Base-by-base conservation (phyloP, 2,113 vertebrate genomes). In the Larimichthys crocea region DNA sequence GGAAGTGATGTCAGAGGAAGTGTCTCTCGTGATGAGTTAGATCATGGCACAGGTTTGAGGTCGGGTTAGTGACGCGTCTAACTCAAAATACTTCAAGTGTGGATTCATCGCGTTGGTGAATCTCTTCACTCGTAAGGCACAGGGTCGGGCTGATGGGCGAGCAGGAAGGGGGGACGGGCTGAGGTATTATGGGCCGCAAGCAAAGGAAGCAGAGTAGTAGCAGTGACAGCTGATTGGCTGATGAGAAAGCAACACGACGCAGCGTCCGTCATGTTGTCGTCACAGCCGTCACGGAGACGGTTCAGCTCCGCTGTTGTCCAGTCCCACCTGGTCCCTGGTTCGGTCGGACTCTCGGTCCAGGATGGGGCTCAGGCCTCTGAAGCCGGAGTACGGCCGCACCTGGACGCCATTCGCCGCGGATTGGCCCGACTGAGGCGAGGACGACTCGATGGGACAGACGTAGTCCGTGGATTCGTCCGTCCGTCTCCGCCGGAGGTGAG, bases 391-490 rank as follows among this genome's bases (percentile, higher is more conserved):
- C 80, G 93, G 93, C 68, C 94, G 95, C 24, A 77, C 69, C 79
- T 95, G 96, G 55, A 94, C 82, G 1, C 97, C 96, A 4, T 96
- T 95, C 1, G 12, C 65, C 1, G 60, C 64, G 2, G 89, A 29
- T 44, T 65, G 79, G 56, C 70, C 0, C 44, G 56, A 63, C 0
- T 79, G 77, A 26, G 93, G 69, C 42, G 77, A 74, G 10, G 82
- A 74, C 72, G 66, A 89, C 85, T 98, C 96, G 87, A 97, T 91
- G 0, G 98, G 97, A 83, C 97, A 99, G 71, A 99, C 93, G 65
- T 99, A 99, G 88, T 99, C 97, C 0, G 95, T 96, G 3, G 97
- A 96, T 66, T 99, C 97, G 1, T 98, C 98, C 2, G 95, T 87
- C 49, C 97, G 97, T 93, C 96, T 96, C 92, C 96, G 97, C 79